Conservation (phyloP, 2,888 invertebrate genomes). For the Hyalella azteca region DNA sequence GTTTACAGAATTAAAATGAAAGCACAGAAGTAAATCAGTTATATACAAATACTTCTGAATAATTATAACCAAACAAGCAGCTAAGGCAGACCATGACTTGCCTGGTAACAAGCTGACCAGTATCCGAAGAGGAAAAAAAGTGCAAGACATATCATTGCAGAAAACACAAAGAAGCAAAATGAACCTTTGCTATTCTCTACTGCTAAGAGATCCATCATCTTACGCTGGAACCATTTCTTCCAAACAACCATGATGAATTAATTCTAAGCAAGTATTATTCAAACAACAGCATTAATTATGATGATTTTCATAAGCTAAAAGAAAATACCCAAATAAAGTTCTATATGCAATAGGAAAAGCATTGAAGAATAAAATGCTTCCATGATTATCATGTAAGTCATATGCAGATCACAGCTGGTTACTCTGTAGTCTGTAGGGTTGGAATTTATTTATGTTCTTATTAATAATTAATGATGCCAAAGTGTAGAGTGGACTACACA, state of each 20-base stretch:
- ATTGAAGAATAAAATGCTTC: no score
- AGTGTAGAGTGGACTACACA: no score
- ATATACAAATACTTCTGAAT: not conserved
- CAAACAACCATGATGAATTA: conserved; percentile 44
- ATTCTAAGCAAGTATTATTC: no score
- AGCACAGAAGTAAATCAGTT: not conserved
- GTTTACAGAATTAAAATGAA: not conserved
- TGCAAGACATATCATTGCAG: not conserved
- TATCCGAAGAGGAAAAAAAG: conserved; percentile 35
- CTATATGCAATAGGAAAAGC: no score
- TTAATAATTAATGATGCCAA: no score
- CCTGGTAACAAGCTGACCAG: conserved; percentile 52
- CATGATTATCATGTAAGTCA: no score
- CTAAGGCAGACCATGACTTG: conserved; percentile 23
- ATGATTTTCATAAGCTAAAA: no score
- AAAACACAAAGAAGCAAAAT: not conserved
- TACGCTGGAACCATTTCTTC: conserved; percentile 43
- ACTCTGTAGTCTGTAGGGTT: no score
- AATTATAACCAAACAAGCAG: not conserved
- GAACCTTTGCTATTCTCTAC: not conserved
- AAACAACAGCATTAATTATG: no score
- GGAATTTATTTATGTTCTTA: no score
- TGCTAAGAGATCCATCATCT: conserved; percentile 39
- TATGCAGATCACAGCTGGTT: no score
- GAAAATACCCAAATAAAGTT: no score